These are phyloP conservation scores for Temnothorax nylanderi DNA, from an alignment of 1,140 invertebrate species.

Conservation along the genomic window DNA sequence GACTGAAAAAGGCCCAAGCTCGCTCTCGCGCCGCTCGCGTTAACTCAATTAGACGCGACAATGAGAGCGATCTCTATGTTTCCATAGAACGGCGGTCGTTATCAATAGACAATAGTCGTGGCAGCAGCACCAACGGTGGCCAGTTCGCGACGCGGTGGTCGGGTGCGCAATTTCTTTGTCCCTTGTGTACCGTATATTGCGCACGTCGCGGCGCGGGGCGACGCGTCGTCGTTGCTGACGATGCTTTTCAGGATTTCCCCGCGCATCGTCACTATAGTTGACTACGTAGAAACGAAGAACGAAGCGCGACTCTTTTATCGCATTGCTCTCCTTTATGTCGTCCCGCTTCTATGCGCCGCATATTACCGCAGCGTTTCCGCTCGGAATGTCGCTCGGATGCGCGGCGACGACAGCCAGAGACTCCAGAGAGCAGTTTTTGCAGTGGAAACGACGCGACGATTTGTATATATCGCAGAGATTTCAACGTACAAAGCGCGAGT, in stretches of 20 bases:
- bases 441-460: not conserved
- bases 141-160: not conserved
- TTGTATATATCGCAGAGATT: constrained; percentile 1
- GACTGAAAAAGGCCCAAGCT: constrained; percentile 1
- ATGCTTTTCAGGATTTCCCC: constrained; percentile 48
- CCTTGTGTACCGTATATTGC: constrained; percentile 25
- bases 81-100: constrained; percentile 49
- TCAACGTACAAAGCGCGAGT: not conserved
- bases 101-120: constrained; percentile 61
- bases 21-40: constrained; percentile 47
- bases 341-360: not conserved
- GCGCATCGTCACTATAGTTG: not conserved
- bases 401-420: not conserved
- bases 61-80: constrained; percentile 57
- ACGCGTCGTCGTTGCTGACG: constrained; percentile 24
- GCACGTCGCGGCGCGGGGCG: not conserved
- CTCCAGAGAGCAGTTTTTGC: not conserved
- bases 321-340: constrained; percentile 1
- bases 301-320: constrained; percentile 33
- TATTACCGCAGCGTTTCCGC: constrained; percentile 61
- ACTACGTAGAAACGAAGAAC: constrained; percentile 25
- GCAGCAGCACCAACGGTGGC: not conserved
- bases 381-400: constrained; percentile 24
- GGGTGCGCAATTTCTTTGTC: constrained; percentile 60
- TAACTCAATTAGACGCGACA: constrained; percentile 69